phyloP scores from a whole-genome alignment of 2,113 vertebrate genomes.

The Rhea pennata region DNA sequence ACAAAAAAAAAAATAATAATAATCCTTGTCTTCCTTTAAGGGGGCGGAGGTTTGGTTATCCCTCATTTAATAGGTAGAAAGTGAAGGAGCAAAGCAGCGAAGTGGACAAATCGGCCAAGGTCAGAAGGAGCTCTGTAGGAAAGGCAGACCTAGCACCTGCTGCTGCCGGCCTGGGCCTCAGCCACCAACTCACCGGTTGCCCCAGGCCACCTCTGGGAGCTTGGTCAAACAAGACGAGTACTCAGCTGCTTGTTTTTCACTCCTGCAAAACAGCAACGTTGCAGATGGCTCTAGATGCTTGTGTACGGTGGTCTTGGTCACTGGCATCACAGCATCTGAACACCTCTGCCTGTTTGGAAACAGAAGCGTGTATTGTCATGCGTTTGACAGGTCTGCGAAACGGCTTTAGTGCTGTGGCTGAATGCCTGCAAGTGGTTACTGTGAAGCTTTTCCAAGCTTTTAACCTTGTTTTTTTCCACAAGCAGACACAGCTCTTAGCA shows the following conservation, averaged over 20 bases:
- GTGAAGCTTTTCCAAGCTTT: not conserved
- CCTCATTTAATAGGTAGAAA: not conserved
- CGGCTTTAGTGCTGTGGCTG: not conserved
- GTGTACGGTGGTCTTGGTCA: not conserved
- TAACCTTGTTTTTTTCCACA: not conserved
- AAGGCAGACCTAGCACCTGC: conserved; percentile 40
- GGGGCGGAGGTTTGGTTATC: not conserved
- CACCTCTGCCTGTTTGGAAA: not conserved
- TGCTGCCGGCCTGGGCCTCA: not conserved
- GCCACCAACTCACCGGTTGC: not conserved
- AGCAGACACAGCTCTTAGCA: not conserved
- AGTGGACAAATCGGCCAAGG: not conserved
- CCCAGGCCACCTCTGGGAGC: not conserved
- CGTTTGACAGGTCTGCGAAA: not conserved
- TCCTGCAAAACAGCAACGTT: not conserved
- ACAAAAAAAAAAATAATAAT: not conserved
- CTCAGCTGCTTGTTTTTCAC: not conserved
- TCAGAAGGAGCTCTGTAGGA: conserved; percentile 15
- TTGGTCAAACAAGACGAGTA: accelerated
- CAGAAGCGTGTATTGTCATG: not conserved
- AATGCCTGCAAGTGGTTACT: not conserved
- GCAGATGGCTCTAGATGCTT: not conserved
- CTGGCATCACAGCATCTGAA: not conserved
- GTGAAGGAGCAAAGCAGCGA: not conserved
- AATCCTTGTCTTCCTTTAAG: not conserved